Conservation (phyloP, 2,113 vertebrate genomes). For the Noctilio leporinus region DNA sequence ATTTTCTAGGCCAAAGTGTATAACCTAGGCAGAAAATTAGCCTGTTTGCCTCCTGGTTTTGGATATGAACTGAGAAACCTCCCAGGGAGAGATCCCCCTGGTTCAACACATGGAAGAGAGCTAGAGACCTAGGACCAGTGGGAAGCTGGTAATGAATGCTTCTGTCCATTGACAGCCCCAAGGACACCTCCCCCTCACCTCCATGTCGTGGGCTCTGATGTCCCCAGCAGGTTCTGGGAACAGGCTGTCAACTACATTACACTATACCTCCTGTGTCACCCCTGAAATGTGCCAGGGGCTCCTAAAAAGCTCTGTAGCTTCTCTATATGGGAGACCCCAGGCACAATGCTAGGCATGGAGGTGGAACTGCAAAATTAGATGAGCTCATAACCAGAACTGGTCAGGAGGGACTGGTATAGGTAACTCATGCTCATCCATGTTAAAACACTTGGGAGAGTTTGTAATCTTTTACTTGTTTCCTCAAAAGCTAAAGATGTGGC, state of each 20-base stretch:
- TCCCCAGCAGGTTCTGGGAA: neutral
- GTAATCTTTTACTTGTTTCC: neutral
- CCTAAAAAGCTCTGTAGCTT: neutral
- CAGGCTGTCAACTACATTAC: neutral
- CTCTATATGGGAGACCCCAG: neutral
- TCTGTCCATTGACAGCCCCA: neutral
- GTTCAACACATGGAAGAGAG: fast-evolving
- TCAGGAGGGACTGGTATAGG: neutral
- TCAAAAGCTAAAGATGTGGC: neutral
- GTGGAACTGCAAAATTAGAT: neutral
- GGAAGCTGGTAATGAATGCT: neutral
- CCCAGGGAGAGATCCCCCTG: neutral
- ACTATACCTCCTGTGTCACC: neutral
- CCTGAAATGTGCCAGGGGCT: neutral
- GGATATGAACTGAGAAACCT: neutral
- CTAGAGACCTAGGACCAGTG: neutral
- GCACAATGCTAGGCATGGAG: too few relatives aligned
- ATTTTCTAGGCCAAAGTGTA: neutral
- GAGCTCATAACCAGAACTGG: neutral
- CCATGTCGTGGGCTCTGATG: neutral
- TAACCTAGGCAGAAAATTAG: neutral
- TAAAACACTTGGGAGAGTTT: neutral
- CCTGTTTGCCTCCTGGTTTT: neutral
- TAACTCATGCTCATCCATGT: neutral
- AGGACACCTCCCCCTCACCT: neutral